Evolutionary conservation across 2,113 vertebrate genomes (phyloP).

Genomic region (Lathamus discolor): DNA sequence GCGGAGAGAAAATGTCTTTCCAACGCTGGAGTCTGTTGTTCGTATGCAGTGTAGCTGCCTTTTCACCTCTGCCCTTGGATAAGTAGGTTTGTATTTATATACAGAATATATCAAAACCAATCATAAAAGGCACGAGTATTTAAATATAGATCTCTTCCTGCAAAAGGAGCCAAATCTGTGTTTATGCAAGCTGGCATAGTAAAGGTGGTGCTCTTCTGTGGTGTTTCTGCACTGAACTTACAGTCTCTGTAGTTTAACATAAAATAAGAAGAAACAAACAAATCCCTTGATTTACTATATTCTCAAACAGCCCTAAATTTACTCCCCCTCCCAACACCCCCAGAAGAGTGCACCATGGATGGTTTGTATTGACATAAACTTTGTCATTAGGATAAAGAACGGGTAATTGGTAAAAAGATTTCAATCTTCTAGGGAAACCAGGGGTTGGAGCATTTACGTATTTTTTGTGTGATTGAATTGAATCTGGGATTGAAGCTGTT

Average conservation of each 20-base stretch:
- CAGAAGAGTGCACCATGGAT: no score
- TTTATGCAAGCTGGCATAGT: not conserved
- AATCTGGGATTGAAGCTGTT: not conserved
- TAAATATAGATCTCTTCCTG: not conserved
- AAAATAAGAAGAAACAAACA: not conserved
- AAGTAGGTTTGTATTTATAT: not conserved
- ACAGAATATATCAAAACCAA: not conserved
- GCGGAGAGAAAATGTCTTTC: not conserved
- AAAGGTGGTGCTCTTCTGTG: not conserved
- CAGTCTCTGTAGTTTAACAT: not conserved
- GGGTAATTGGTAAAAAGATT: not conserved
- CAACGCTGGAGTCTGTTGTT: not conserved
- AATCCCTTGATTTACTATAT: not conserved
- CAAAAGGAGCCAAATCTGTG: not conserved
- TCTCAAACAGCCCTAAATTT: not conserved
- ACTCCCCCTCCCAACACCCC: not conserved
- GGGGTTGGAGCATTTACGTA: not conserved
- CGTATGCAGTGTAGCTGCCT: not conserved
- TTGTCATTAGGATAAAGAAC: not conserved
- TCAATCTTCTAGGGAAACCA: not conserved
- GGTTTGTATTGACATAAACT: not conserved
- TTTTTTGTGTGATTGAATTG: not conserved
- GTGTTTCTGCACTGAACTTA: not conserved
- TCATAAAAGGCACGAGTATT: not conserved
- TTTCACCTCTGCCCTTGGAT: not conserved